These are phyloP conservation scores for Brachirus orientalis DNA, from an alignment of 2,113 vertebrate genomes.

Conservation along the genomic window DNA sequence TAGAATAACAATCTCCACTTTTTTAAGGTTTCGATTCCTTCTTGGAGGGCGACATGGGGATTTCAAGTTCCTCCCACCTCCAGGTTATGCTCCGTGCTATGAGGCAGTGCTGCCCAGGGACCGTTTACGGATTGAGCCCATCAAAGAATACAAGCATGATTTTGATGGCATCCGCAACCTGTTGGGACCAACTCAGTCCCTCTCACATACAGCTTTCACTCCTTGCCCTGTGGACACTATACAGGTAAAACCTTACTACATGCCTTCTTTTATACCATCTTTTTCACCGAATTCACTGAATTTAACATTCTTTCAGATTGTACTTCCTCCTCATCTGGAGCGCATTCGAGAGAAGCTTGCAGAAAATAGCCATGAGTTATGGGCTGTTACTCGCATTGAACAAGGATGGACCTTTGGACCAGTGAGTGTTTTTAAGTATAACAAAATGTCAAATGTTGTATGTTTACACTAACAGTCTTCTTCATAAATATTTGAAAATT, in stretches of 20 bases:
- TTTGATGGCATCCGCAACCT: conserved; percentile 85
- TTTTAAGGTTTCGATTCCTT: conserved; percentile 86
- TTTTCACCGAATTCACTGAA: neutral
- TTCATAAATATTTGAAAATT: neutral
- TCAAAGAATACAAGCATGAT: conserved; percentile 93
- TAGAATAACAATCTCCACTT: neutral
- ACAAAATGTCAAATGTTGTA: neutral
- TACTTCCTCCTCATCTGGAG: conserved; percentile 94
- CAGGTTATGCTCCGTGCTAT: conserved; percentile 89
- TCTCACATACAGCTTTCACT: conserved; percentile 90
- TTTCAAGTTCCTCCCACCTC: conserved; percentile 93
- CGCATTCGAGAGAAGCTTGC: conserved; percentile 95
- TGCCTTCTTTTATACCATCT: neutral
- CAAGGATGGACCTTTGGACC: conserved; percentile 95
- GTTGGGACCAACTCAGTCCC: conserved; percentile 89
- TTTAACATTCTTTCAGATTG: conserved; percentile 83
- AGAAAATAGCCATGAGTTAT: conserved; percentile 97
- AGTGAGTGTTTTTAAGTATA: no score
- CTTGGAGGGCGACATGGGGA: conserved; percentile 92
- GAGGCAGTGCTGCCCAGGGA: conserved; percentile 91
- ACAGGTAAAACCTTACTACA: conserved; percentile 80
- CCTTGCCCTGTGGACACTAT: conserved; percentile 92
- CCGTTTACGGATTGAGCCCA: conserved; percentile 88
- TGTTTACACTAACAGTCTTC: neutral
- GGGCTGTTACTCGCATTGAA: conserved; percentile 97